A percentile compares a stretch with the other conserved stretches of the same genome.
Evolutionary conservation across 2,888 invertebrate species (phyloP).

Genomic region (Gymnoscelis rufifasciata): DNA sequence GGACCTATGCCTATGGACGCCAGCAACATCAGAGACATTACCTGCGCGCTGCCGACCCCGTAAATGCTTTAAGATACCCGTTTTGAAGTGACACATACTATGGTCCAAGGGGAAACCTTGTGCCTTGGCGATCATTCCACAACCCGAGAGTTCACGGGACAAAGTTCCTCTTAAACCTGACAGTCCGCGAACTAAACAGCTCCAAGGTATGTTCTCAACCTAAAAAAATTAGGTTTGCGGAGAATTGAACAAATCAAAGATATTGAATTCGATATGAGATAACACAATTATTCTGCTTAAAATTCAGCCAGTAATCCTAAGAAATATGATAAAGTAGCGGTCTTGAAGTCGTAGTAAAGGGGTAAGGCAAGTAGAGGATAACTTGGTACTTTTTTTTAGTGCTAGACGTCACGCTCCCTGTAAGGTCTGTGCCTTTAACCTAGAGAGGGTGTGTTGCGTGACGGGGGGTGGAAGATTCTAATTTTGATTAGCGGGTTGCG

Average conservation of each 20-base stretch:
- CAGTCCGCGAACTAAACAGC: too few relatives aligned
- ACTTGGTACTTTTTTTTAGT: background rate
- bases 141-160: too few relatives aligned
- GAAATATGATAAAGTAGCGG: background rate
- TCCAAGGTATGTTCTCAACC: background rate
- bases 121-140: too few relatives aligned
- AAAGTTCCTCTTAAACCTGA: too few relatives aligned
- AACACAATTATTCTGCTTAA: background rate
- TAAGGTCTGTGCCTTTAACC: conserved; percentile 1
- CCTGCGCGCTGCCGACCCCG: too few relatives aligned
- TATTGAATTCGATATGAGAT: conserved; percentile 4
- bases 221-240: background rate
- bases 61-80: too few relatives aligned
- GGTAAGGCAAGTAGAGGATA: too few relatives aligned
- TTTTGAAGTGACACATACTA: too few relatives aligned
- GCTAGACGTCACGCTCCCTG: conserved; percentile 14
- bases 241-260: background rate
- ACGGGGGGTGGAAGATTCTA: conserved; percentile 51
- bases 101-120: too few relatives aligned
- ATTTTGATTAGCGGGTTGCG: conserved; percentile 66
- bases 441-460: conserved; percentile 44
- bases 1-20: too few relatives aligned
- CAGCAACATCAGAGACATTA: too few relatives aligned
- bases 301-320: background rate
- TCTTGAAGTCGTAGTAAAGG: too few relatives aligned